Evolutionary conservation across 2,797 vertebrate genomes (phyloP), one percentile per base, ranked within the genome.

Genomic region (Artibeus lituratus): DNA sequence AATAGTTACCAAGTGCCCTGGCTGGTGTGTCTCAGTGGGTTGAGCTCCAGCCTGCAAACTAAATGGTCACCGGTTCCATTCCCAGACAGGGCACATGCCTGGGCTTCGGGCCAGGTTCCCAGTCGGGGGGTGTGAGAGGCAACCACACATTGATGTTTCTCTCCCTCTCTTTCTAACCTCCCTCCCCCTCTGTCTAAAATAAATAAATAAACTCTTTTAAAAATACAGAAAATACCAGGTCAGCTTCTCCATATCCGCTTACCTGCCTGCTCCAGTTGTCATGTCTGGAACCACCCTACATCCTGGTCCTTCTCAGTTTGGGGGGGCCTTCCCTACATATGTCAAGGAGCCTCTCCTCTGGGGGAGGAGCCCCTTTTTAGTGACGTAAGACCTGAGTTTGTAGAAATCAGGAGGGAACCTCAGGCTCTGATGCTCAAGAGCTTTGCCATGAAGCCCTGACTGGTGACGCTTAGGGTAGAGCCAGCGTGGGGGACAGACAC

Each of bases 381-480:
- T 5, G 5, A 19, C 0, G 29, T n/a, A 2, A 35, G 24, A 14
- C 65, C 35, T 3, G 0, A 42, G 32, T 9, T 12, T 7, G 2
- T 4, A 49, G 42, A 44, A 51, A n/a, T 4, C 10, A 39, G 78
- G 62, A 0, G 37, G 7, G 39, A 62, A 6, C 32, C 69, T 18
- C 16, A 0, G 22, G 18, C 9, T 47, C 14, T 18, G 1, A 29
- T 2, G 21, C 22, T 26, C 2, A 4, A 42, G 57, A 49, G 12
- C 21, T 53, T 44, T 5, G 37, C 37, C 0, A 0, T 2, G 10
- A 73, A 65, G 88, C 44, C 0, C 10, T 10, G 57, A 39, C 69
- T 26, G 10, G 0, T 0, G 3, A 3, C 0, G 1, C 49, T 12
- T 7, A n/a, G 49, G 35, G 29, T 6, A 2, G 55, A 44, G 11